Evolutionary conservation across 92 coral and sea anemone genomes (phyloP).

Genomic region (Epizoanthus stellaris): DNA sequence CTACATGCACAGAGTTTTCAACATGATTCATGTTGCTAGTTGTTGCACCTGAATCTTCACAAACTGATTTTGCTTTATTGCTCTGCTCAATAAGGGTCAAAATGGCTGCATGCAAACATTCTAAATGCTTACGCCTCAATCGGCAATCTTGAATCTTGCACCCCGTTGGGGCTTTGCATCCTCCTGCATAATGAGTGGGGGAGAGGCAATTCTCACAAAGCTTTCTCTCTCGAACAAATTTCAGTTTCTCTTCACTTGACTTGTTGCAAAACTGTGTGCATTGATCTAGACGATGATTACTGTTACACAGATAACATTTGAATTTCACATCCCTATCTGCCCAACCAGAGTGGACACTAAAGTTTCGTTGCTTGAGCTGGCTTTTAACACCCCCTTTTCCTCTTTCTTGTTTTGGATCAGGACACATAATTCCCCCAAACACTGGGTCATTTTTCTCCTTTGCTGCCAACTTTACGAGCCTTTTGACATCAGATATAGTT

Average conservation of each 20-base stretch:
- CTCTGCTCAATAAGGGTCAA: conserved; percentile 11
- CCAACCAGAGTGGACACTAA: not conserved
- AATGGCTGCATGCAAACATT: conserved; percentile 50
- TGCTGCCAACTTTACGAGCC: conserved; percentile 38
- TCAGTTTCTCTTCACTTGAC: conserved; percentile 48
- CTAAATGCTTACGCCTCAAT: conserved; percentile 58
- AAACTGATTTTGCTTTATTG: conserved; percentile 21
- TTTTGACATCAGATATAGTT: conserved; percentile 44
- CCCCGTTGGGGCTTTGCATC: conserved; percentile 47
- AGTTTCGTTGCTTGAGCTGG: conserved; percentile 9
- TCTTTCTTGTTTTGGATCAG: conserved; percentile 40
- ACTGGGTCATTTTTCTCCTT: conserved; percentile 63
- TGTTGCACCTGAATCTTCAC: conserved; percentile 24
- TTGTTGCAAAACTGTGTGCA: conserved; percentile 38
- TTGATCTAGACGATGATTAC: conserved; percentile 37
- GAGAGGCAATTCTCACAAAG: conserved; percentile 63
- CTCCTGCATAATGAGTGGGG: conserved; percentile 52
- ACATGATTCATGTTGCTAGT: not conserved
- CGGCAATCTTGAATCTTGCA: conserved; percentile 45
- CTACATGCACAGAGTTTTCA: conserved; percentile 36
- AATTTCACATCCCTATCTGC: not conserved
- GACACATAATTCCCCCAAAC: conserved; percentile 33
- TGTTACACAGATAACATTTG: conserved; percentile 43
- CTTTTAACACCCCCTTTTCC: conserved; percentile 7
- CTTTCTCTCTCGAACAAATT: conserved; percentile 41